Conservation (phyloP, 2,113 vertebrate species). For the Actenoides hombroni region DNA sequence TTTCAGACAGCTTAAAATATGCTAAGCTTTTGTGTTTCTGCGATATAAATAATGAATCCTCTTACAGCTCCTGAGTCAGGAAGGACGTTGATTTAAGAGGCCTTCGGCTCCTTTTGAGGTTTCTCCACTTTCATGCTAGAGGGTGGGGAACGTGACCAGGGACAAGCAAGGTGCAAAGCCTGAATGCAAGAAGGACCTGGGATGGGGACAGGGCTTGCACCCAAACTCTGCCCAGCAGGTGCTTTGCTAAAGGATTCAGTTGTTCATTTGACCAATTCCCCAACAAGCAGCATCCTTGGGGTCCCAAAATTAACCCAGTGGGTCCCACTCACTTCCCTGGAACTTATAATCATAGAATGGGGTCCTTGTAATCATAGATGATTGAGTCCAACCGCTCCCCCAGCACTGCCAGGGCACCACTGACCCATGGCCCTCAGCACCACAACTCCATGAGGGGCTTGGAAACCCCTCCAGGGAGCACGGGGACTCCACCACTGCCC, state of each 20-base stretch:
- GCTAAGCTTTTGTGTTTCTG: conserved; percentile 65
- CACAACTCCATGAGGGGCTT: neutral
- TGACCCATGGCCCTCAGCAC: neutral
- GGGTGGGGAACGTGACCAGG: neutral
- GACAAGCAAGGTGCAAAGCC: neutral
- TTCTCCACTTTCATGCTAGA: neutral
- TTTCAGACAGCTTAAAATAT: conserved; percentile 59
- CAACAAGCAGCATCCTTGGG: neutral
- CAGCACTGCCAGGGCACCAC: neutral
- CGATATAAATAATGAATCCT: conserved; percentile 72
- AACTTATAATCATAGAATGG: neutral
- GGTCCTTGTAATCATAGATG: neutral
- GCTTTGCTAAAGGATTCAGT: neutral
- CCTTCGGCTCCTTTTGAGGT: conserved; percentile 6
- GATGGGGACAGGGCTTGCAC: neutral
- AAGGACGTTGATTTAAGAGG: conserved; percentile 57
- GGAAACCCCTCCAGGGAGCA: neutral
- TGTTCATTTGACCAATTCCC: neutral
- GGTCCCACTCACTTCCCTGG: neutral
- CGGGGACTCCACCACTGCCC: neutral
- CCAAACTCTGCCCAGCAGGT: neutral
- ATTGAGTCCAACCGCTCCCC: neutral
- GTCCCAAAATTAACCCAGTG: neutral
- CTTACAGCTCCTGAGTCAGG: conserved; percentile 48
- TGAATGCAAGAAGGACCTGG: neutral